These are phyloP conservation scores for Anthopleura xanthogrammica DNA, from an alignment of 92 coral and sea anemone species.

Conservation along the genomic window DNA sequence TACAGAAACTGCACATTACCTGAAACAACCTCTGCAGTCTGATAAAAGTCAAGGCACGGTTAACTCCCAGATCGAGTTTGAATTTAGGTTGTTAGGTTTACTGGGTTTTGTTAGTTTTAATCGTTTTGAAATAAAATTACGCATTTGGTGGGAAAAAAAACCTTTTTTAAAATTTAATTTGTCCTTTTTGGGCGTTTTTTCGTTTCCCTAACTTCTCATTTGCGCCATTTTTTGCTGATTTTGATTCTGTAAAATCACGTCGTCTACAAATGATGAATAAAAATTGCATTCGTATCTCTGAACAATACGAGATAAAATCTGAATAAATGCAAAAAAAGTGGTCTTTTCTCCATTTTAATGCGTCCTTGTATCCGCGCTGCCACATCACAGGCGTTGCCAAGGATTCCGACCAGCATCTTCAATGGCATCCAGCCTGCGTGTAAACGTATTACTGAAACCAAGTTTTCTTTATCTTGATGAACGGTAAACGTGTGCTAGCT, in stretches of 20 bases:
- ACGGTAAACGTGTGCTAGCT: neutral
- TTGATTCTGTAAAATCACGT: neutral
- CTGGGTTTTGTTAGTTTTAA: no score
- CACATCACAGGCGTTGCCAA: constrained; percentile 29
- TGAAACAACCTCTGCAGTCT: no score
- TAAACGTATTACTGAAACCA: constrained; percentile 5
- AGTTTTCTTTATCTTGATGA: neutral
- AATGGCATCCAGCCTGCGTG: constrained; percentile 41
- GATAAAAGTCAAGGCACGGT: no score
- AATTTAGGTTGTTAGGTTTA: no score
- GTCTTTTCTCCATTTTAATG: neutral
- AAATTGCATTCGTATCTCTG: neutral
- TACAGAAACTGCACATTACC: no score
- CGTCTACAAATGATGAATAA: neutral
- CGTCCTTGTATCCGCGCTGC: neutral
- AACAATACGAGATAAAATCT: neutral
- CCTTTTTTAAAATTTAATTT: no score
- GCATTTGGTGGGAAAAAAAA: no score
- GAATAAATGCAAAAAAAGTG: neutral
- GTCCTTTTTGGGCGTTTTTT: neutral
- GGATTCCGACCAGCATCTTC: neutral
- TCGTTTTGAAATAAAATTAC: no score
- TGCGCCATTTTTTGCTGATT: neutral
- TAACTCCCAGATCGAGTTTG: no score
- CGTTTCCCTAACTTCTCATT: neutral